These are phyloP conservation scores for Solenopsis fugax DNA, from an alignment of 1,140 invertebrate genomes.

Conservation along the genomic window DNA sequence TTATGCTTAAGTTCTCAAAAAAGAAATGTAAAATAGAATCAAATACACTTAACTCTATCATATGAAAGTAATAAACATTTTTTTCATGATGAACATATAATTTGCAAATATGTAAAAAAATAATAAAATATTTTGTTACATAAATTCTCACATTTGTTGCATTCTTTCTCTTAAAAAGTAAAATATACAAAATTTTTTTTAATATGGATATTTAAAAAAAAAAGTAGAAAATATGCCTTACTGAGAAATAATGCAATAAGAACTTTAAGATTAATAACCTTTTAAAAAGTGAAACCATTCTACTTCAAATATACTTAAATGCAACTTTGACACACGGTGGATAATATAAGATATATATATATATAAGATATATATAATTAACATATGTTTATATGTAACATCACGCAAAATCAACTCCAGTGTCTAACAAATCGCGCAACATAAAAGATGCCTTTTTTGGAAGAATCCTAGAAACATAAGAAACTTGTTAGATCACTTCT, in stretches of 20 bases:
- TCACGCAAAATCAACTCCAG: constrained; percentile 90
- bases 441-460: constrained; percentile 88
- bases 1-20: constrained; percentile 9
- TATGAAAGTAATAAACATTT: constrained; percentile 27
- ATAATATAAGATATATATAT: not conserved
- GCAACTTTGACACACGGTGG: not conserved
- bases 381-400: not conserved
- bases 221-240: not conserved
- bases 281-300: not conserved
- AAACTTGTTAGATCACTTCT: constrained; percentile 32
- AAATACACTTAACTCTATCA: constrained; percentile 8
- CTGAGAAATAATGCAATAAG: constrained; percentile 7
- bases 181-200: constrained; percentile 30
- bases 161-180: constrained; percentile 13
- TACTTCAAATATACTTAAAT: not conserved
- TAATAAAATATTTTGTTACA: constrained; percentile 67
- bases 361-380: not conserved
- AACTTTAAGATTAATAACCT: not conserved
- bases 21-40: constrained; percentile 9
- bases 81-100: not conserved
- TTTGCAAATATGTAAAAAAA: constrained; percentile 35
- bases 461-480: constrained; percentile 85
- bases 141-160: constrained; percentile 12
- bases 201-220: constrained; percentile 14
- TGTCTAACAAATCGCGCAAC: constrained; percentile 89